Conservation (phyloP, 2,888 invertebrate species). For the Steromphala cineraria region DNA sequence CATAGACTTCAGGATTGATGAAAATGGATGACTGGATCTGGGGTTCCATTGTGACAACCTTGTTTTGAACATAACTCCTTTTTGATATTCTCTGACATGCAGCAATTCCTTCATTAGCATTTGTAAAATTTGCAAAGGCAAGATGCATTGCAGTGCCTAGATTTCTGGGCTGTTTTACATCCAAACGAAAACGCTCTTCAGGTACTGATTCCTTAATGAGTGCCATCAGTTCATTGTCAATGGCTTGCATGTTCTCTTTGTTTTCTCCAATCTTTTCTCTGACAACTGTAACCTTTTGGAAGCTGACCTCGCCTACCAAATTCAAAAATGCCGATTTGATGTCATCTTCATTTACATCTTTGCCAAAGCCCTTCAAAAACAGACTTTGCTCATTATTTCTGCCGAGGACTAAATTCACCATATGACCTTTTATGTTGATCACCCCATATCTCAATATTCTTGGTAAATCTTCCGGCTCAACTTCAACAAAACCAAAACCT, state of each 20-base stretch:
- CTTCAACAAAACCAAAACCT: conserved; percentile 51
- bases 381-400: conserved; percentile 22
- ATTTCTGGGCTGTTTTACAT: conserved; percentile 31
- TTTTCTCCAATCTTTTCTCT: not conserved
- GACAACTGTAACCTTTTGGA: conserved; percentile 15
- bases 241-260: not conserved
- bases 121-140: conserved; percentile 46
- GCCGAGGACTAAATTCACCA: conserved; percentile 19
- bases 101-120: conserved; percentile 44
- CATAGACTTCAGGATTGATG: conserved; percentile 37
- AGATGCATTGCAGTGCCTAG: conserved; percentile 32
- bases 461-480: conserved; percentile 39
- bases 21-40: conserved; percentile 38
- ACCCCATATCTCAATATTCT: not conserved
- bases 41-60: conserved; percentile 35
- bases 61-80: conserved; percentile 18
- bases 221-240: conserved; percentile 23
- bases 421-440: not conserved
- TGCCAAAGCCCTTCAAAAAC: conserved; percentile 26
- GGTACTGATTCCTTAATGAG: conserved; percentile 25
- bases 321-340: conserved; percentile 28
- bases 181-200: conserved; percentile 30
- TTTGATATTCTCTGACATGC: conserved; percentile 32
- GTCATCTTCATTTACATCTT: conserved; percentile 37
- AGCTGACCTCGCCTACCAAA: not conserved